Base-by-base conservation (phyloP, 37 sponge, comb jelly and placozoan genomes). In the Beroe forskalii region DNA sequence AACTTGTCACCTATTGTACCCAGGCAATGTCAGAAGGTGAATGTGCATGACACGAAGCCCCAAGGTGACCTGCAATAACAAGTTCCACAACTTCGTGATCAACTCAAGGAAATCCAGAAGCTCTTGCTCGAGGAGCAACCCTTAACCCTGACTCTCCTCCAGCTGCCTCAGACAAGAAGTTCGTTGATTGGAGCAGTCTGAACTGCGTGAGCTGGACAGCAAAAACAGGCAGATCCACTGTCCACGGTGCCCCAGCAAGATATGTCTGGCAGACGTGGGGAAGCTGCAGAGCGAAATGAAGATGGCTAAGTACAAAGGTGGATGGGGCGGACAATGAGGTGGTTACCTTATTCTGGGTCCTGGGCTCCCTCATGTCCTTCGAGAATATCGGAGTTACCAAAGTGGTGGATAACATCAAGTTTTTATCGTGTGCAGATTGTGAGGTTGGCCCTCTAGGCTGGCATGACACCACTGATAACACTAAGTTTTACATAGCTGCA, bases 401-500 rank as follows among this genome's bases (percentile, higher is more conserved):
- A 62, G 86, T 91, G 32, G 95, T 96, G 32, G 92, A 91, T 0
- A 93, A 62, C 31, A 67, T 90, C 62, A 93, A 95, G 91, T 99
- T 93, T 90, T 89, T 99, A 36, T 90, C 93, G 8, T 99, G 99
- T 94, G 97, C 99, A 1, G 99, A 99, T 90, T 99, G 99, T 76
- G 99, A 99, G 92, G 93, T 96, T 3, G 99, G 99, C 0, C 99
- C 99, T 0, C 91, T 99, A 43, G 99, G 99, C n/a, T 94, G 93
- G 93, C 93, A 94, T 43, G 91, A 94, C 39, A 80, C 91, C 28
- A 35, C 24, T 20, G 92, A 92, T 90, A 67, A 32, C 23, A 91
- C 92, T 4, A 90, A 93, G 61, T 95, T 92, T 61, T 94, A 90
- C 91, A 83, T 99, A 23, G 95, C 99, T 23, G 95, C 93, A 14